A percentile compares a stretch with the other conserved stretches of the same genome.
Conservation (phyloP, 2,797 vertebrate genomes). For the Propithecus perrieri region DNA sequence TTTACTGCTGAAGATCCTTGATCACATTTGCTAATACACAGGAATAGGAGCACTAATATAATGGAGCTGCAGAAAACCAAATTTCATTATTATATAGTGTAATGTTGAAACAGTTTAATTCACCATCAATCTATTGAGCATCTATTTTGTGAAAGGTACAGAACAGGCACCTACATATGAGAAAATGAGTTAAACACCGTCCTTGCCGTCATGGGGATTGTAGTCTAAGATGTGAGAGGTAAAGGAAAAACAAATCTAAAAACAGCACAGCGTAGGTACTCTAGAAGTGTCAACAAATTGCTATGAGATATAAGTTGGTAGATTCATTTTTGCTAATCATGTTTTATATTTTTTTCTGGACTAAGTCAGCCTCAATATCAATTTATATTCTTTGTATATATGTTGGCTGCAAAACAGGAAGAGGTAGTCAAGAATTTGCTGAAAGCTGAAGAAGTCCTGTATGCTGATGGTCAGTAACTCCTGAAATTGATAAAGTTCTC, state of each 20-base stretch:
- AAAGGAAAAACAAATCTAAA: slow-evolving; percentile 3
- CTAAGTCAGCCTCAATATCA: background rate
- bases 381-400: background rate
- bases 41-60: background rate
- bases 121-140: background rate
- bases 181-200: background rate
- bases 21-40: background rate
- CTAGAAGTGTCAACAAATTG: background rate
- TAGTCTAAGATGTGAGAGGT: background rate
- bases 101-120: slow-evolving; percentile 30
- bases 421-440: background rate
- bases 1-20: background rate
- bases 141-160: background rate
- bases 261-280: background rate
- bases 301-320: background rate
- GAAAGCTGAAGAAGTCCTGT: background rate
- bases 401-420: background rate
- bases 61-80: background rate
- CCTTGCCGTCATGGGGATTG: background rate
- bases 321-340: background rate
- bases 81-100: background rate
- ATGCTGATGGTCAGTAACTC: background rate
- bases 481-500: background rate
- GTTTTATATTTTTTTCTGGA: background rate
- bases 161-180: background rate